phyloP scores from a whole-genome alignment of 2,888 invertebrate genomes.

The Caenorhabditis japonica region DNA sequence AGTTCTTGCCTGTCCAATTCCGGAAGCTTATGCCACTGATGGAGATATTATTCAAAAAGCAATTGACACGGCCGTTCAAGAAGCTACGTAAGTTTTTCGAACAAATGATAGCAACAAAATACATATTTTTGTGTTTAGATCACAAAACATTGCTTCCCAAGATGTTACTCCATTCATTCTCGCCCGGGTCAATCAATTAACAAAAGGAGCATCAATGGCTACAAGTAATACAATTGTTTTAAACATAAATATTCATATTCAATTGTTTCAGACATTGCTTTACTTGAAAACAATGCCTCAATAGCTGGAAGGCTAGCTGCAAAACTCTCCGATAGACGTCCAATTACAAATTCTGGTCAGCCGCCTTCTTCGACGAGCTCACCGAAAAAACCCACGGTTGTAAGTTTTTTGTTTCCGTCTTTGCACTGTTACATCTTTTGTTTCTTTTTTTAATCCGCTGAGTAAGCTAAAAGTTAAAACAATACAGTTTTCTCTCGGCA shows the following conservation, averaged over 20 bases:
- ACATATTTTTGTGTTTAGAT: slow-evolving; percentile 48
- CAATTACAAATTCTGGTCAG: not conserved
- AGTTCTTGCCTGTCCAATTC: slow-evolving; percentile 91
- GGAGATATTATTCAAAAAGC: slow-evolving; percentile 82
- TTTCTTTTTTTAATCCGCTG: slow-evolving; percentile 13
- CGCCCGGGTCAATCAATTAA: slow-evolving; percentile 85
- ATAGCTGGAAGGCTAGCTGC: slow-evolving; percentile 87
- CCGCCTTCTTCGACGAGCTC: not conserved
- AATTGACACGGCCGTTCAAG: slow-evolving; percentile 83
- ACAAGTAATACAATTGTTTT: slow-evolving; percentile 83
- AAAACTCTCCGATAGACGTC: slow-evolving; percentile 67
- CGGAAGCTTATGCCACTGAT: slow-evolving; percentile 80
- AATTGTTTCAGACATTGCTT: slow-evolving; percentile 84
- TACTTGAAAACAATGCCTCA: slow-evolving; percentile 92
- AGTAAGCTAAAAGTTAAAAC: slow-evolving; percentile 29
- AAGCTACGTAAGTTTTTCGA: slow-evolving; percentile 78
- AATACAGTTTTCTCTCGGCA: slow-evolving; percentile 33
- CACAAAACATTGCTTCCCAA: slow-evolving; percentile 84
- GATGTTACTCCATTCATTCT: slow-evolving; percentile 93
- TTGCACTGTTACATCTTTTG: too few relatives aligned
- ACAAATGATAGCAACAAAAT: not conserved
- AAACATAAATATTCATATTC: not conserved
- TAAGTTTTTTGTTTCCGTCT: slow-evolving; percentile 32
- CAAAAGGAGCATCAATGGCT: slow-evolving; percentile 86
- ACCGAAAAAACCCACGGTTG: slow-evolving; percentile 53